Conservation (phyloP, 2,888 invertebrate species). For the Argyresthia goedartella region DNA sequence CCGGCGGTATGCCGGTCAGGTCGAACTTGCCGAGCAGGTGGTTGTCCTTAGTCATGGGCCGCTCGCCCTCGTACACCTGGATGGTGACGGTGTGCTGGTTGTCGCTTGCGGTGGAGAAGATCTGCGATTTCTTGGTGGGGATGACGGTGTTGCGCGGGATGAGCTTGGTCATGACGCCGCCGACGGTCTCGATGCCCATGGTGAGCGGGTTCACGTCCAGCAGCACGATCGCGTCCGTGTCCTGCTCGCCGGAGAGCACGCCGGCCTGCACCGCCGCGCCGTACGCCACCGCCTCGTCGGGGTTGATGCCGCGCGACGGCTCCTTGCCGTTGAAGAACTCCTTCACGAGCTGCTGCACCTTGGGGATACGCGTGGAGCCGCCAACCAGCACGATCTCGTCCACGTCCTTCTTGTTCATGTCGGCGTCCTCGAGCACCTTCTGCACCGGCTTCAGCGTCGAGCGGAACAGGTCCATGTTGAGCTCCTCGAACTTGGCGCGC, state of each 20-base stretch:
- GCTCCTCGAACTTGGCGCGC: constrained; percentile 97
- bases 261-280: constrained; percentile 99
- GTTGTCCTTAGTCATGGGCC: constrained; percentile 99
- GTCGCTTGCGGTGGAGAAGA: constrained; percentile 99
- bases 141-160: constrained; percentile 99
- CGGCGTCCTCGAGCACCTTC: constrained; percentile 97
- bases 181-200: constrained; percentile 99
- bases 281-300: constrained; percentile 99
- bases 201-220: constrained; percentile 99
- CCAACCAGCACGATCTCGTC: constrained; percentile 99
- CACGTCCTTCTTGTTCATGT: constrained; percentile 98
- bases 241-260: constrained; percentile 97
- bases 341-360: constrained; percentile 93
- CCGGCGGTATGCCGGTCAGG: constrained; percentile 95
- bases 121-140: constrained; percentile 99
- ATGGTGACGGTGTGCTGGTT: constrained; percentile 99
- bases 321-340: constrained; percentile 98
- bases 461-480: constrained; percentile 94
- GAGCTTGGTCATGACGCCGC: constrained; percentile 99
- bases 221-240: constrained; percentile 95
- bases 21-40: constrained; percentile 99
- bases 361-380: constrained; percentile 99
- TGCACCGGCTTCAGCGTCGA: constrained; percentile 96
- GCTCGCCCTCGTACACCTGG: constrained; percentile 98
- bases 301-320: constrained; percentile 97